phyloP scores from a whole-genome alignment of 2,113 vertebrate genomes.

The Gobiocypris rarus region DNA sequence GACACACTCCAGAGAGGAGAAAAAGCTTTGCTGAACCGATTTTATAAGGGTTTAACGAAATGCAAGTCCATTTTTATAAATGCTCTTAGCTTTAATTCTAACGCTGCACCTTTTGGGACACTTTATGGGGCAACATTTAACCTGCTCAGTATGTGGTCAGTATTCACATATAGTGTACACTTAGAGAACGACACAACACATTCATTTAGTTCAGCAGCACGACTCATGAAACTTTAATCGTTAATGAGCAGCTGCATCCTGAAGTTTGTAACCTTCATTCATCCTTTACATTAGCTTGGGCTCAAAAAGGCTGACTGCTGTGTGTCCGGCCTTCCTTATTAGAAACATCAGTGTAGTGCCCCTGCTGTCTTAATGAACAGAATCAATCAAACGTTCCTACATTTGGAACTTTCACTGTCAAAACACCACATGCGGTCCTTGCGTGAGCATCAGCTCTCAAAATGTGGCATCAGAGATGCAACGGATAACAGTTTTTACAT shows the following conservation, averaged over 20 bases:
- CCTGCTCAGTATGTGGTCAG: background rate
- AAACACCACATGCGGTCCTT: background rate
- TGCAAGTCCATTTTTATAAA: background rate
- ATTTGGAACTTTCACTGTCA: conserved; percentile 1
- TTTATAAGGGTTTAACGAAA: background rate
- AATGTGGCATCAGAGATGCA: background rate
- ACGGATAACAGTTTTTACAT: background rate
- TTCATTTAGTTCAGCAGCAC: background rate
- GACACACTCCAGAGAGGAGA: background rate
- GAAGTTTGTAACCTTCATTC: background rate
- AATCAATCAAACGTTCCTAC: conserved; percentile 55
- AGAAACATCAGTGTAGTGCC: conserved; percentile 27
- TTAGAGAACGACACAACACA: background rate
- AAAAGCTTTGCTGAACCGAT: too few species aligned
- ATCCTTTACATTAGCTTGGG: conserved; percentile 16
- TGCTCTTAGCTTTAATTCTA: background rate
- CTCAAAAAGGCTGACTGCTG: background rate
- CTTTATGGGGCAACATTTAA: background rate
- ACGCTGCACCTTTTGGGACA: background rate
- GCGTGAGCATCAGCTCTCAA: background rate
- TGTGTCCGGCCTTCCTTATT: conserved; percentile 45
- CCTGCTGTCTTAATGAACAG: conserved; percentile 40
- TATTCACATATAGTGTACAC: background rate
- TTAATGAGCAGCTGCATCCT: background rate
- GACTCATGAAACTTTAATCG: too few species aligned